Conservation (phyloP, 2,113 vertebrate species). For the Pao palembangensis region DNA sequence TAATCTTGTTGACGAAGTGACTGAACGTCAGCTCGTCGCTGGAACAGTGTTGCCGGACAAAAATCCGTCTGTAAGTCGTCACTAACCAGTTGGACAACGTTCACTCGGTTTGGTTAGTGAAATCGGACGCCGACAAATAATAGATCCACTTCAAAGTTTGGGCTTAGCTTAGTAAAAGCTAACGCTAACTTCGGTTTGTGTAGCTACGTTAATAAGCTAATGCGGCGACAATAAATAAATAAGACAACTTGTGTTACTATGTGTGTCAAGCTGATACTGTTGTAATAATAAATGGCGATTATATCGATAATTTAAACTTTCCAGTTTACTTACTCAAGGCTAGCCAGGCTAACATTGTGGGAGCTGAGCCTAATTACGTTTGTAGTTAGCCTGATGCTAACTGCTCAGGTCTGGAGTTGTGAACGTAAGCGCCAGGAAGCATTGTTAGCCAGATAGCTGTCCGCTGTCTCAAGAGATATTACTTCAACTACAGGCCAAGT, state of each 20-base stretch:
- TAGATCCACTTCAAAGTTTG: slow-evolving; percentile 30
- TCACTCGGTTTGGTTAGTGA: not conserved
- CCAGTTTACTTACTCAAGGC: not conserved
- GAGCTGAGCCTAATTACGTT: not conserved
- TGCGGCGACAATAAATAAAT: not conserved
- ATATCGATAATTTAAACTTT: not conserved
- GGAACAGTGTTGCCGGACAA: not conserved
- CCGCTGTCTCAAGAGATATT: not conserved
- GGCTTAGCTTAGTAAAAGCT: slow-evolving; percentile 2
- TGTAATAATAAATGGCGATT: no score
- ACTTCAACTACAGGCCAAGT: not conserved
- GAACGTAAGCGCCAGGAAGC: slow-evolving; percentile 2
- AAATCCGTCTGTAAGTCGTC: not conserved
- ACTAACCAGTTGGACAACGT: not conserved
- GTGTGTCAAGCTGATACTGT: not conserved
- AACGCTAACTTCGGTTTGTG: slow-evolving; percentile 36
- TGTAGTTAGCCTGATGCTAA: slow-evolving; percentile 7
- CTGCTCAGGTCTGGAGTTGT: not conserved
- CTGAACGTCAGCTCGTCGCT: not conserved
- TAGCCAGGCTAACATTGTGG: not conserved
- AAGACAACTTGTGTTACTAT: not conserved
- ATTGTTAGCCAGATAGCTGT: not conserved
- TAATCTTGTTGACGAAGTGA: slow-evolving; percentile 38
- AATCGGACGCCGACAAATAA: not conserved
- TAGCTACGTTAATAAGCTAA: slow-evolving; percentile 18